These are phyloP conservation scores for Argentina silus DNA, from an alignment of 2,797 vertebrate genomes.

Conservation along the genomic window DNA sequence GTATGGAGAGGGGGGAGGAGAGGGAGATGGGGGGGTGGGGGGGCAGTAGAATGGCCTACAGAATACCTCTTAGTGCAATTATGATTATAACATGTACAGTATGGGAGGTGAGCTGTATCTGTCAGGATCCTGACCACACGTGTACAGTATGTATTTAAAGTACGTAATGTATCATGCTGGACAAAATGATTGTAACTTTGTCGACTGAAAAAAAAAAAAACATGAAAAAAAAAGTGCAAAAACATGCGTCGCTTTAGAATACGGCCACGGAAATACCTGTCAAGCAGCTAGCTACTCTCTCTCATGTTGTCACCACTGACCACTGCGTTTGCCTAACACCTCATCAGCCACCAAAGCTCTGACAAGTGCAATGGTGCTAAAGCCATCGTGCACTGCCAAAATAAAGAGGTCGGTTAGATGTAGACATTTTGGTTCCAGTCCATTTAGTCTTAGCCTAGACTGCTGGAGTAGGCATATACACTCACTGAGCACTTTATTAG, in stretches of 20 bases:
- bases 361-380: conserved; percentile 6
- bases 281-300: conserved; percentile 17
- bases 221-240: conserved; percentile 74
- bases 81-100: conserved; percentile 69
- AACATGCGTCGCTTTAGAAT: conserved; percentile 71
- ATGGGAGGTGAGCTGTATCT: conserved; percentile 66
- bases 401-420: conserved; percentile 7
- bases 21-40: conserved; percentile 29
- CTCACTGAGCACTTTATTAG: too few species aligned
- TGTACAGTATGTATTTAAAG: conserved; percentile 79
- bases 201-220: conserved; percentile 53
- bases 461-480: conserved; percentile 10
- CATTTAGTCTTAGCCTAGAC: background rate
- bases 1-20: conserved; percentile 53
- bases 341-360: background rate
- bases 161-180: conserved; percentile 68
- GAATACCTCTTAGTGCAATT: conserved; percentile 82
- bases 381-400: conserved; percentile 4
- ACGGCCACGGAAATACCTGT: conserved; percentile 78
- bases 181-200: conserved; percentile 80
- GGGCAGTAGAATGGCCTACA: conserved; percentile 73
- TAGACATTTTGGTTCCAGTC: background rate
- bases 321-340: background rate
- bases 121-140: conserved; percentile 70
- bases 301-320: background rate